phyloP scores from a whole-genome alignment of 92 coral and sea anemone species.

The Bergia puertoricense region DNA sequence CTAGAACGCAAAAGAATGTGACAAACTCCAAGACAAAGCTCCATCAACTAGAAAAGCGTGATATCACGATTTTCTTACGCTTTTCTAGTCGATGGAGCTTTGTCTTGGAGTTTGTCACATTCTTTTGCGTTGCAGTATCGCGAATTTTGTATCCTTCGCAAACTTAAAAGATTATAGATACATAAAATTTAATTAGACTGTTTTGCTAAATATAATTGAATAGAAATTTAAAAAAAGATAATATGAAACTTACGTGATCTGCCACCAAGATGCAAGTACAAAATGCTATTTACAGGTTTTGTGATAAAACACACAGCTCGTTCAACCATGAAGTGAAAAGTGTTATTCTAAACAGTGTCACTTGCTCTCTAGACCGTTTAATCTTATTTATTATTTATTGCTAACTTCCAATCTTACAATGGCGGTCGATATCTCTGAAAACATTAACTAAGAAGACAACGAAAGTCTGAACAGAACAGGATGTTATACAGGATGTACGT shows the following conservation, averaged over 20 bases:
- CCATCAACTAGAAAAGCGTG: too few species aligned
- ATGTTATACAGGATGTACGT: background rate
- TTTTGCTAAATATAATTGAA: too few species aligned
- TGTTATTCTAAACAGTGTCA: conserved; percentile 17
- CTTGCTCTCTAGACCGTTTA: conserved; percentile 8
- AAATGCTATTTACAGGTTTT: conserved; percentile 23
- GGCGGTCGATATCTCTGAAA: background rate
- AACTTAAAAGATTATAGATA: too few species aligned
- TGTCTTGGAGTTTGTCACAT: too few species aligned
- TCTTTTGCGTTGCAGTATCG: too few species aligned
- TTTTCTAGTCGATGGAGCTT: too few species aligned
- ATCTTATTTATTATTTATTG: conserved; percentile 27
- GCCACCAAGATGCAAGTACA: background rate
- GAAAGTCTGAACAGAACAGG: background rate
- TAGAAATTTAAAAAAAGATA: background rate
- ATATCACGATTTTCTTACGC: too few species aligned
- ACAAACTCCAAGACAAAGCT: too few species aligned
- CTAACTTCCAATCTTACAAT: background rate
- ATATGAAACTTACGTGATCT: background rate
- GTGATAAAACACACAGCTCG: conserved; percentile 8
- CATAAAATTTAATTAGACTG: too few species aligned
- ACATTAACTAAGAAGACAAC: background rate
- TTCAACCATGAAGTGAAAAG: conserved; percentile 24
- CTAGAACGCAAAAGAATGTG: too few species aligned
- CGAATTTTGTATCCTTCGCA: too few species aligned